phyloP scores from a whole-genome alignment of 2,113 vertebrate species.

The Orcinus orca region DNA sequence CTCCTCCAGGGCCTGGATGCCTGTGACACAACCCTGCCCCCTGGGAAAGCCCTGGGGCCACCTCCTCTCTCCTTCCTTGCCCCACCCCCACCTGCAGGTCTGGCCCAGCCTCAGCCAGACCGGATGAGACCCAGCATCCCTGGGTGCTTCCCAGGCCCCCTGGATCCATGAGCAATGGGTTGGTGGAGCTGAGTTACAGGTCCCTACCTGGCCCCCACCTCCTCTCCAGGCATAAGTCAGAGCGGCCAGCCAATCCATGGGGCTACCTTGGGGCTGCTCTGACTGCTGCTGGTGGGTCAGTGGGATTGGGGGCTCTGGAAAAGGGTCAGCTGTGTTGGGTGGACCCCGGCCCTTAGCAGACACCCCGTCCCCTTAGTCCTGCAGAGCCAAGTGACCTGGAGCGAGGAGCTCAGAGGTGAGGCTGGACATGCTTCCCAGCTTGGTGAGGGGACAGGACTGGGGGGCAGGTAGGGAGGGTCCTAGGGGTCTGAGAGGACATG shows the following conservation, averaged over 20 bases:
- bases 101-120: background rate
- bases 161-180: too few species aligned
- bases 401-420: background rate
- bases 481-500: background rate
- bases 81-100: background rate
- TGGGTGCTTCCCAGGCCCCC: background rate
- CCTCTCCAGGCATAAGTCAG: background rate
- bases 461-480: background rate
- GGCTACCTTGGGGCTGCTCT: background rate
- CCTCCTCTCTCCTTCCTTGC: background rate
- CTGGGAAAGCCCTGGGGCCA: background rate
- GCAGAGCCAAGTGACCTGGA: background rate
- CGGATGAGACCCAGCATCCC: background rate
- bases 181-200: background rate
- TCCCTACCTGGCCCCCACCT: background rate
- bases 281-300: background rate
- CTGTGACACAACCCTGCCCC: background rate
- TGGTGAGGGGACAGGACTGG: background rate
- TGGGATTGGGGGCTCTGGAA: rapidly evolving
- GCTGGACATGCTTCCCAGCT: background rate
- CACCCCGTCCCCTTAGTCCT: background rate
- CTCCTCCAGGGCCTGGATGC: background rate
- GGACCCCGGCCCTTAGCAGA: background rate
- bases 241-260: background rate
- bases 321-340: background rate